phyloP scores from a whole-genome alignment of 2,113 vertebrate species.

The Mustela lutreola region DNA sequence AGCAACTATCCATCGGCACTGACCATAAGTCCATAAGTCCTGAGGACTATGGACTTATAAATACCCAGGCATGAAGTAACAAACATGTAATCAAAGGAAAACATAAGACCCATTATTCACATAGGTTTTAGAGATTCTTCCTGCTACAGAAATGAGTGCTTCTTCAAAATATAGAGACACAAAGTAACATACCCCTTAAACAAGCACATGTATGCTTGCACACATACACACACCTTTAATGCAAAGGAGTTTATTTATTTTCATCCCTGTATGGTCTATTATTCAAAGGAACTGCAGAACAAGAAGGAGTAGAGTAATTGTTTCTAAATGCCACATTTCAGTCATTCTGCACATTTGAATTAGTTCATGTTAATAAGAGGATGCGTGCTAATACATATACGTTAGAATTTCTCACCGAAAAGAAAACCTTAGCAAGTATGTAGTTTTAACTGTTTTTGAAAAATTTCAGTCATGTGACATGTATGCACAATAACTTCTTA shows the following conservation, averaged over 20 bases:
- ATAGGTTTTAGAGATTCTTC: background rate
- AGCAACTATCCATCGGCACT: background rate
- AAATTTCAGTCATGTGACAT: background rate
- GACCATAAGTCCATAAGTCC: background rate
- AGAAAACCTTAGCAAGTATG: background rate
- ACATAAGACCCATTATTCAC: background rate
- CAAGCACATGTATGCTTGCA: background rate
- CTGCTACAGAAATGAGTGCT: background rate
- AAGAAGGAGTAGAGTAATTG: background rate
- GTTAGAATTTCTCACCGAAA: background rate
- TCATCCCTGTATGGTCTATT: background rate
- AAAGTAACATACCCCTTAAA: background rate
- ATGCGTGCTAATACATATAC: background rate
- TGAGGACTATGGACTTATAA: background rate
- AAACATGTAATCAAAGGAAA: slow-evolving; percentile 31
- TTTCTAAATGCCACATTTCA: slow-evolving; percentile 5
- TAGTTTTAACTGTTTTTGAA: background rate
- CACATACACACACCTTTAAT: background rate
- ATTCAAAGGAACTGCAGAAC: background rate
- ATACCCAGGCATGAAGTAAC: background rate
- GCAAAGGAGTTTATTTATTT: background rate
- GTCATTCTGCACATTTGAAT: background rate
- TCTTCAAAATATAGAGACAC: slow-evolving; percentile 27
- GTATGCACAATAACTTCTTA: background rate
- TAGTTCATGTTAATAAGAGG: background rate